A percentile compares a stretch with the other conserved stretches of the same genome.
Evolutionary conservation across 2,888 invertebrate species (phyloP).

Genomic region (Drosophila aldrichi): DNA sequence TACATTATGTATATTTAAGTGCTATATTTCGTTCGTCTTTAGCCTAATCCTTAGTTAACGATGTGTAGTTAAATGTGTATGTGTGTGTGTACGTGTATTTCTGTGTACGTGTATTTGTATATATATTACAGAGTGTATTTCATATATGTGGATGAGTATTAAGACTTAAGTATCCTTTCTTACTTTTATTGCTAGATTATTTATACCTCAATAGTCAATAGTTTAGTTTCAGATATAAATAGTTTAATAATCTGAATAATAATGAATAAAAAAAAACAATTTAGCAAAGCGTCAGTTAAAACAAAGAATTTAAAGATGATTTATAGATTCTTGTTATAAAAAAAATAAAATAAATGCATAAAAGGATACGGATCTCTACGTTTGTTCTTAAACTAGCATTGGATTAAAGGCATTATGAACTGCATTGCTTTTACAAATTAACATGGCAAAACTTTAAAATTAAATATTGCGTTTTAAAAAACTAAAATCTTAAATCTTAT

Average conservation of each 20-base stretch:
- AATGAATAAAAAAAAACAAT: conserved; percentile 44
- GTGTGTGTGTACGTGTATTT: neutral
- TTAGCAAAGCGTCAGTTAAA: conserved; percentile 29
- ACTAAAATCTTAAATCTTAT: conserved; percentile 62
- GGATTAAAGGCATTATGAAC: conserved; percentile 50
- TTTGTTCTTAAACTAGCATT: conserved; percentile 45
- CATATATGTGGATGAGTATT: conserved; percentile 47
- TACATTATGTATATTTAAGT: conserved; percentile 65
- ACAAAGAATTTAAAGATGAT: neutral
- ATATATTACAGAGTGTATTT: conserved; percentile 74
- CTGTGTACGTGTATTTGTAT: neutral
- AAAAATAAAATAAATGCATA: conserved; percentile 22
- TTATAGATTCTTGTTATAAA: conserved; percentile 13
- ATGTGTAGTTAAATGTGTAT: conserved; percentile 44
- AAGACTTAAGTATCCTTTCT: conserved; percentile 61
- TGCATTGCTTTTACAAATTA: conserved; percentile 73
- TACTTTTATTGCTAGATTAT: conserved; percentile 56
- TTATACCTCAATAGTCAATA: conserved; percentile 80
- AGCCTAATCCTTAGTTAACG: conserved; percentile 70
- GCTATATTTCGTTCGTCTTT: conserved; percentile 60
- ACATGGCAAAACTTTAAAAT: conserved; percentile 74
- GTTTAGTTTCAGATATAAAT: conserved; percentile 77
- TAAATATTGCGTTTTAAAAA: conserved; percentile 70
- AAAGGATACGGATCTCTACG: conserved; percentile 18
- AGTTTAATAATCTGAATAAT: conserved; percentile 71